Evolutionary conservation across 2,888 invertebrate genomes (phyloP), one percentile per base, ranked within the genome.

Genomic region (Cerceris ruficornis): DNA sequence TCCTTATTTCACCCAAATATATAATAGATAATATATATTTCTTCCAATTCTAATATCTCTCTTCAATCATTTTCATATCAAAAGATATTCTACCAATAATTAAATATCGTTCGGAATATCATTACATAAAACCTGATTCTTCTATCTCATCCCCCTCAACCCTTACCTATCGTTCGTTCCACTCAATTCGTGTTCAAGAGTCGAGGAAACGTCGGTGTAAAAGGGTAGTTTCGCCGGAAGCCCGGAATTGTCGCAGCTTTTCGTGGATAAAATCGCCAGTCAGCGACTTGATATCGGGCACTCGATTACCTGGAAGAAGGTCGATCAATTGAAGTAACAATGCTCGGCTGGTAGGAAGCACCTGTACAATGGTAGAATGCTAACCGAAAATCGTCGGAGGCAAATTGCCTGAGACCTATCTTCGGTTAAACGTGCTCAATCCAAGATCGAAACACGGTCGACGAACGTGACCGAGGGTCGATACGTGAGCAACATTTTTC

Each of bases 351-450:
- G 42, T 64, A 52, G 49, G 59, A 59, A 72, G 41, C 28, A 46
- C n/a, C 54, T 13, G 42, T 46, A 60, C 50, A n/a, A 64, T 42
- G n/a, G 43, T 15, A 17, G 28, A 64, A 69, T 17, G 17, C 15
- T 43, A 60, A 52, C 58, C 15, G 71, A 65, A 67, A 72, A 72
- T 68, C 52, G 62, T 58, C 49, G 14, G 9, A 50, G 43, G 59
- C 41, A 58, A 69, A 74, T 74, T 69, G 59, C 43, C 7, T 42
- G 58, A 42, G 57, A 14, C 28, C 49, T 54, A 69, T 64, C 58
- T 52, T 52, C 28, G 62, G 59, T 52, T 64, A 62, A 69, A 68
- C 39, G 58, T 43, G 14, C 8, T 17, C 62, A 39, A 68, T 62
- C 59, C 58, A 9, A 50, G 49, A 52, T 60, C 60, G 60, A 60